phyloP scores from a whole-genome alignment of 2,888 invertebrate species.

The Branchipolynoe longqiensis region DNA sequence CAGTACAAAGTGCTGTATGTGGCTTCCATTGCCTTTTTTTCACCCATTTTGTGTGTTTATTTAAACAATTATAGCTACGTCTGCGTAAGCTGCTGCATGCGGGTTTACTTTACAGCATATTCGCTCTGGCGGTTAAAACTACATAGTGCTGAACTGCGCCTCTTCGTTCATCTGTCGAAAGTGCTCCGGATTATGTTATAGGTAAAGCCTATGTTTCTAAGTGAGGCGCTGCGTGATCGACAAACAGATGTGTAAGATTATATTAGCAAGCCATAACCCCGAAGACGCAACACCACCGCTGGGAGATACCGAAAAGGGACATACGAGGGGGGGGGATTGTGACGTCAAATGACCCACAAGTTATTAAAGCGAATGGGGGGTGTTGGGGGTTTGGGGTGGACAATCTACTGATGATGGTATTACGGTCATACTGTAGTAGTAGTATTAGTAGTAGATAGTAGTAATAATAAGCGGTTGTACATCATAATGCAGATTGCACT shows the following conservation, averaged over 20 bases:
- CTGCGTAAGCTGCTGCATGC: background rate
- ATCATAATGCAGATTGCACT: no score
- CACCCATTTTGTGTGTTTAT: background rate
- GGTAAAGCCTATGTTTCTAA: conserved; percentile 39
- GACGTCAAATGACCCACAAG: conserved; percentile 40
- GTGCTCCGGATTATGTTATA: background rate
- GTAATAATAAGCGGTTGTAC: no score
- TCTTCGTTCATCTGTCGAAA: conserved; percentile 22
- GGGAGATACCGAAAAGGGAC: conserved; percentile 53
- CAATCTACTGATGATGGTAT: conserved; percentile 39
- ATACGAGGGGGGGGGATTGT: conserved; percentile 31
- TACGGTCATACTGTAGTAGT: background rate
- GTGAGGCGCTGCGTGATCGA: conserved; percentile 30
- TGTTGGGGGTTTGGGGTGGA: no score
- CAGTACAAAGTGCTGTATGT: conserved; percentile 9
- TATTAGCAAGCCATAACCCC: conserved; percentile 51
- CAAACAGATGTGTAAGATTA: conserved; percentile 3
- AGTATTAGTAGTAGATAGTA: background rate
- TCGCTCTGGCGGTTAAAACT: background rate
- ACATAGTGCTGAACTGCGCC: no score
- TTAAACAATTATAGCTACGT: conserved; percentile 19
- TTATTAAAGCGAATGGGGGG: conserved; percentile 22
- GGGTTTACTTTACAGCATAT: conserved; percentile 14
- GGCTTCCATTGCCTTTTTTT: background rate
- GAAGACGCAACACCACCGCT: conserved; percentile 32